A percentile compares a stretch with the other conserved stretches of the same genome.
phyloP scores from a whole-genome alignment of 2,888 invertebrate species.

The Hedya salicella region DNA sequence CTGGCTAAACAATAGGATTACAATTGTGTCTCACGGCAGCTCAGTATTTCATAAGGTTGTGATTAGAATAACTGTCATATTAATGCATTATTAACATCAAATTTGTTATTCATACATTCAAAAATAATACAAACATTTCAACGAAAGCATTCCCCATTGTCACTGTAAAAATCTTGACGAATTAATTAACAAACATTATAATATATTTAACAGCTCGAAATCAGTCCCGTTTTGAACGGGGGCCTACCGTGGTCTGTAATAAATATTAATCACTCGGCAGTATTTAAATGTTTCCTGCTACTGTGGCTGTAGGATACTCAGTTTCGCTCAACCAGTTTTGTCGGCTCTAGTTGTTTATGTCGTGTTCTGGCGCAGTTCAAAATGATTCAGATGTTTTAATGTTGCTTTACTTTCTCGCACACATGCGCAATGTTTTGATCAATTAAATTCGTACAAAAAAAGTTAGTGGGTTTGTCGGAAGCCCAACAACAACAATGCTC shows the following conservation, averaged over 20 bases:
- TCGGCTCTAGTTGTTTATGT: conserved; percentile 39
- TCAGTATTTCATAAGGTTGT: not conserved
- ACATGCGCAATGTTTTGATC: not conserved
- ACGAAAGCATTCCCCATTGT: conserved; percentile 37
- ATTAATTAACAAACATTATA: conserved; percentile 44
- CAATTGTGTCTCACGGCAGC: not conserved
- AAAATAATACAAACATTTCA: conserved; percentile 34
- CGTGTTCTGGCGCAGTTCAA: conserved; percentile 30
- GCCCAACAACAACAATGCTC: too few species aligned
- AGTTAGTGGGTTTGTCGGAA: not conserved
- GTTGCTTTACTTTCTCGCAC: conserved; percentile 23
- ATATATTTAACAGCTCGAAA: conserved; percentile 43
- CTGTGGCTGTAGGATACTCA: conserved; percentile 55
- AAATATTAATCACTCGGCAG: conserved; percentile 79
- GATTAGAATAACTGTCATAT: not conserved
- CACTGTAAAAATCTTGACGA: conserved; percentile 39
- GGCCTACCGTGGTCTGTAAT: conserved; percentile 61
- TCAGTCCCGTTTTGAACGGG: conserved; percentile 43
- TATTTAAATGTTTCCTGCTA: conserved; percentile 79
- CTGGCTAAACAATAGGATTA: not conserved
- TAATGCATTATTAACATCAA: not conserved
- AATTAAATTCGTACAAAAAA: not conserved
- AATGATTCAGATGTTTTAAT: conserved; percentile 39
- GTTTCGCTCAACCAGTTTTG: conserved; percentile 42
- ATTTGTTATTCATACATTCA: conserved; percentile 18